Conservation (phyloP, 1,140 invertebrate species). For the Asbolus verrucosus region DNA sequence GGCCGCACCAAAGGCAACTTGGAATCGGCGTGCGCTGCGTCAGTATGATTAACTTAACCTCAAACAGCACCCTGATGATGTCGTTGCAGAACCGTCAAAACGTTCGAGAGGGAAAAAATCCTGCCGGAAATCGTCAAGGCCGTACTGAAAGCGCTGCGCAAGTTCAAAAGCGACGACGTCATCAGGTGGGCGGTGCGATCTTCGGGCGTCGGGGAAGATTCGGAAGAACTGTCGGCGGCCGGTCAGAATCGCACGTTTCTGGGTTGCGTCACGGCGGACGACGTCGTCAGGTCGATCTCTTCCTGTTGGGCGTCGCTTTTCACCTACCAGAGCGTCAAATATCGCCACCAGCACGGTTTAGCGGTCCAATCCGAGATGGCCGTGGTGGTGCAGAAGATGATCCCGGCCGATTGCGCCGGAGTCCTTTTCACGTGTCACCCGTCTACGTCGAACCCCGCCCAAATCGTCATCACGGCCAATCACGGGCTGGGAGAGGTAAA, state of each 20-base stretch:
- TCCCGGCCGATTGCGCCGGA: conserved; percentile 77
- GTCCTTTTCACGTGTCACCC: conserved; percentile 87
- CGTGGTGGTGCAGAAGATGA: conserved; percentile 86
- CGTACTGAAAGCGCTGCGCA: conserved; percentile 29
- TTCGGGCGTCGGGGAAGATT: conserved; percentile 80
- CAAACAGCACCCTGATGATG: background rate
- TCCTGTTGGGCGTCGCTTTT: conserved; percentile 87
- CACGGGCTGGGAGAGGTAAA: conserved; percentile 88
- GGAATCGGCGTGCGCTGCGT: conserved; percentile 58
- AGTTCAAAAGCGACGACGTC: conserved; percentile 32
- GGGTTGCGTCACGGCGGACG: conserved; percentile 69
- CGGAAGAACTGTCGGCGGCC: conserved; percentile 81
- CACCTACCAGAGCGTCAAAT: conserved; percentile 79
- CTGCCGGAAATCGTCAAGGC: conserved; percentile 42
- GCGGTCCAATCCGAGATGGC: conserved; percentile 75
- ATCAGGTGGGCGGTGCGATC: conserved; percentile 58
- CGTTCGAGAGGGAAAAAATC: conserved; percentile 55
- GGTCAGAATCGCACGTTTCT: conserved; percentile 86
- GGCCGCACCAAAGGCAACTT: conserved; percentile 51
- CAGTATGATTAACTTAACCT: conserved; percentile 32
- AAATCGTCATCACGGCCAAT: conserved; percentile 81
- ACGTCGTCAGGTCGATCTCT: conserved; percentile 72
- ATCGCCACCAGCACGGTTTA: conserved; percentile 78
- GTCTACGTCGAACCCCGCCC: conserved; percentile 73
- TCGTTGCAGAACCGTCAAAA: conserved; percentile 55